Percentiles rank a stretch among this genome's conserved stretches.
phyloP scores from a whole-genome alignment of 2,113 vertebrate species.

The Carassius auratus region DNA sequence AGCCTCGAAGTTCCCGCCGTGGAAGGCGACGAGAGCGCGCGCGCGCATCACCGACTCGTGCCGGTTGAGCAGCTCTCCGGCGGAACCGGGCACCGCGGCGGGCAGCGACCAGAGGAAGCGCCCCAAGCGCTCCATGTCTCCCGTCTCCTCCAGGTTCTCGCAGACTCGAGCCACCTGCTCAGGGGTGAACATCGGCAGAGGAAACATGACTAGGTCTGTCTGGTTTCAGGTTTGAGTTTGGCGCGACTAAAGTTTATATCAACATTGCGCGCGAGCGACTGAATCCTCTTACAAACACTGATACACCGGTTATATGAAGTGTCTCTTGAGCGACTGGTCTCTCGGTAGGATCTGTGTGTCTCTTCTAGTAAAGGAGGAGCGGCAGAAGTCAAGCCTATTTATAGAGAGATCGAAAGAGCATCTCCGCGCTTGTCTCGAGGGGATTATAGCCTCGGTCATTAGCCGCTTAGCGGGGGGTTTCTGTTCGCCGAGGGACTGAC shows the following conservation, averaged over 20 bases:
- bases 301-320: neutral
- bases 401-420: slow-evolving; percentile 79
- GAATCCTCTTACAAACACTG: neutral
- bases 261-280: neutral
- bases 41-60: slow-evolving; percentile 82
- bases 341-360: slow-evolving; percentile 30
- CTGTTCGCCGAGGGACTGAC: slow-evolving; percentile 71
- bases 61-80: slow-evolving; percentile 74
- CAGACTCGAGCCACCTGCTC: slow-evolving; percentile 82
- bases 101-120: slow-evolving; percentile 82
- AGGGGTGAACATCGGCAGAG: slow-evolving; percentile 79
- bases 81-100: slow-evolving; percentile 73
- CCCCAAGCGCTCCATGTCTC: slow-evolving; percentile 80
- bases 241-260: slow-evolving; percentile 6
- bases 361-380: slow-evolving; percentile 66
- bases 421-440: slow-evolving; percentile 78
- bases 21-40: slow-evolving; percentile 79
- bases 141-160: slow-evolving; percentile 81
- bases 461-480: slow-evolving; percentile 73
- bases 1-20: slow-evolving; percentile 78
- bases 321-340: neutral
- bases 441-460: slow-evolving; percentile 77
- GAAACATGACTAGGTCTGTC: slow-evolving; percentile 70
- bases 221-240: neutral
- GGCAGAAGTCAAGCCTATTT: slow-evolving; percentile 75